Conservation (phyloP, 2,797 vertebrate genomes). For the Steatocranus sp. region DNA sequence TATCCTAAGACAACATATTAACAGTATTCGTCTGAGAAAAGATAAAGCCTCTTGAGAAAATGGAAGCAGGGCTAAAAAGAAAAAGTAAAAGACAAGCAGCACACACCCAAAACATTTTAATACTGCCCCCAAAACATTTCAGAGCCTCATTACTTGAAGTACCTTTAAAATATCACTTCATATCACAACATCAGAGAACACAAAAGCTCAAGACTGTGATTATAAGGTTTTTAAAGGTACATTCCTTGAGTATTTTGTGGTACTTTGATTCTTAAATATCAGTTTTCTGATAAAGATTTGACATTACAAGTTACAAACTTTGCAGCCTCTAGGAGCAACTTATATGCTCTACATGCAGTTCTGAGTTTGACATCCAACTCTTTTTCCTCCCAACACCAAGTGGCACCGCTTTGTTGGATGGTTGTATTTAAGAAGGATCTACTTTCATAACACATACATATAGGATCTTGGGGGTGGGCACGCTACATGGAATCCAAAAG, state of each 20-base stretch:
- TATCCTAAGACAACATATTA: not conserved
- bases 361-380: not conserved
- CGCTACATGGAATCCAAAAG: too few species aligned
- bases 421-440: not conserved
- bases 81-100: not conserved
- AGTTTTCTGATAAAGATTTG: not conserved
- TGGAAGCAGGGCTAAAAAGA: not conserved
- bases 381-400: not conserved
- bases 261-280: not conserved
- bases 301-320: not conserved
- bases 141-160: not conserved
- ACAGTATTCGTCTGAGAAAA: not conserved
- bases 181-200: not conserved
- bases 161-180: not conserved
- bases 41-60: not conserved
- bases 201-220: not conserved
- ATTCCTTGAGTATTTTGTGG: accelerated
- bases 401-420: not conserved
- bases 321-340: not conserved
- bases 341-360: not conserved
- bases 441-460: too few species aligned
- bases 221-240: not conserved
- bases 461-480: too few species aligned
- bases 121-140: not conserved
- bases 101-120: not conserved